Evolutionary conservation across 2,888 invertebrate genomes (phyloP).

Genomic region (Oasisia sp.): DNA sequence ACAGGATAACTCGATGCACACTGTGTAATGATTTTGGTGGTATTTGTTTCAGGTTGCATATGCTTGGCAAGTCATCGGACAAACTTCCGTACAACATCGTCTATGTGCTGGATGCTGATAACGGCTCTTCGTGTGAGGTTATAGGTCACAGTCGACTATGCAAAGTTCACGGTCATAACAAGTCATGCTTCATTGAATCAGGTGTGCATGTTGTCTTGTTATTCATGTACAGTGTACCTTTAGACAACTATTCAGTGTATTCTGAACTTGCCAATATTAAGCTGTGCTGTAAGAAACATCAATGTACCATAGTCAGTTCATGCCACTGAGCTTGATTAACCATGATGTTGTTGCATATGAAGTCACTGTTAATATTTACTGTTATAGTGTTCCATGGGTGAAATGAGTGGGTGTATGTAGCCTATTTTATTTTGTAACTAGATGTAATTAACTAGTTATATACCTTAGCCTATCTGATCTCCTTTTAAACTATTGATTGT

Average conservation of each 20-base stretch:
- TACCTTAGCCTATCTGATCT: background rate
- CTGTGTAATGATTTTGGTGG: background rate
- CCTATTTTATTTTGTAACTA: too few species aligned
- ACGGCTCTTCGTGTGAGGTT: constrained; percentile 37
- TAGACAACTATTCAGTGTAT: too few species aligned
- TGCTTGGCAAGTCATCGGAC: constrained; percentile 57
- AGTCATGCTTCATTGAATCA: constrained; percentile 59
- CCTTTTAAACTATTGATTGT: background rate
- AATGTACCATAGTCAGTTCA: too few species aligned
- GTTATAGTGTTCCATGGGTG: too few species aligned
- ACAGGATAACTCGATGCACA: background rate
- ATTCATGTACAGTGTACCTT: too few species aligned
- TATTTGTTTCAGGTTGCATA: constrained; percentile 51
- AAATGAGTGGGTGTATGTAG: too few species aligned
- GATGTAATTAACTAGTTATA: too few species aligned
- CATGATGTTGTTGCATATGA: too few species aligned
- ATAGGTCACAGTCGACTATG: constrained; percentile 58
- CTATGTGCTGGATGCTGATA: constrained; percentile 41
- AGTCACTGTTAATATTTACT: too few species aligned
- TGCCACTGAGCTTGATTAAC: too few species aligned
- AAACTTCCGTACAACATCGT: constrained; percentile 53
- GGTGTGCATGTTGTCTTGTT: constrained; percentile 43
- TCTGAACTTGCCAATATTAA: too few species aligned
- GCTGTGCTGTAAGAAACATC: too few species aligned
- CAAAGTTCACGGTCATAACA: constrained; percentile 49